Base-by-base conservation (phyloP, 2,888 invertebrate genomes). In the Phytoseiulus persimilis region DNA sequence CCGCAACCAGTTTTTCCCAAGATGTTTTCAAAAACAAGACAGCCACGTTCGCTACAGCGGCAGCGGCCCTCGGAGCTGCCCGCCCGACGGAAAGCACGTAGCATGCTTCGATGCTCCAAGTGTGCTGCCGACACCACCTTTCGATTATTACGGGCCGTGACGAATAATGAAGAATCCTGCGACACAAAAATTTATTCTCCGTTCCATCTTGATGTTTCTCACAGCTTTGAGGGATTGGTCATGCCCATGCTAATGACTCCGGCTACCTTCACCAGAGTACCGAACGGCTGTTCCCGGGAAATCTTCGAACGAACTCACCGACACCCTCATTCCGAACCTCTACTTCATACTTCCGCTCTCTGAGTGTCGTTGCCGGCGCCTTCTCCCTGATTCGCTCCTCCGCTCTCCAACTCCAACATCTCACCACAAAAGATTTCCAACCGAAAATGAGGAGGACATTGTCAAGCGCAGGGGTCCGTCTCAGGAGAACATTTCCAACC, bases 371-470 rank as follows among this genome's bases (percentile, higher is more conserved):
- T 65, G 65, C 28, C 65, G 65, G 1, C 65, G 65, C 18, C 14
- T 2, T 11, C 2, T 23, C 18, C 65, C 65, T 18, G 9, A 6
- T 39, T 39, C 39, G 5, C 39, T 18, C 65, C 28, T 23, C 18
- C 65, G 28, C 18, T 65, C 18, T 65, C 65, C 18, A 65, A 6
- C 65, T 65, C 65, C 28, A 18, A 65, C 65, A 23, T 65, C 65
- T 65, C 65, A 14, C 14, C 65, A 65, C 65, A 65, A 65, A 65
- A 65, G 65, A 65, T 65, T 65, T 65, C 65, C 65, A 28, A 65
- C 65, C 65, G 65, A 65, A 65, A 65, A 65, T 65, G 65, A 65
- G 65, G 65, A 65, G 65, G 65, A 65, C 65, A 65, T 65, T 65
- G 65, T 65, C 65, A 28, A 65, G 65, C 65, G 28, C 65, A 65